Conservation (phyloP, 1,140 invertebrate species). For the Zaprionus vittiger region DNA sequence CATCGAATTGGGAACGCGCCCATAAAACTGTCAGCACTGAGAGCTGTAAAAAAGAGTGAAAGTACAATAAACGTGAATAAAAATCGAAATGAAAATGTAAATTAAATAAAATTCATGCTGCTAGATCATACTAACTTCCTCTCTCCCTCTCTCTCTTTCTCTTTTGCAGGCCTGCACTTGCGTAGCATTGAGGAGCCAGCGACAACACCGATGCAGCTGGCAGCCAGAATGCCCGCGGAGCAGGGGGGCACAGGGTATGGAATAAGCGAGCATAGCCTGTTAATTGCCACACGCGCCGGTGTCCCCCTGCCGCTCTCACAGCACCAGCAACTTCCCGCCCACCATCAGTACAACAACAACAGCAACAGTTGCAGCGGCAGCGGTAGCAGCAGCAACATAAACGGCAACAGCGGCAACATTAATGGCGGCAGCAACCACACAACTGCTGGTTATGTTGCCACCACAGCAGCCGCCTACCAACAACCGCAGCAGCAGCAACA, state of each 20-base stretch:
- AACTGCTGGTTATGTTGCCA: constrained; percentile 30
- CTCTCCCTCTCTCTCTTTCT: background rate
- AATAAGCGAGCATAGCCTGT: constrained; percentile 82
- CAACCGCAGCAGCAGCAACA: constrained; percentile 40
- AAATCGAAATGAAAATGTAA: constrained; percentile 24
- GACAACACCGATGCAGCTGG: constrained; percentile 67
- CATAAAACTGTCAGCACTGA: constrained; percentile 64
- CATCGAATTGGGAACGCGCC: constrained; percentile 44
- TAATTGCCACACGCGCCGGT: constrained; percentile 85
- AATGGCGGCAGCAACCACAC: constrained; percentile 29
- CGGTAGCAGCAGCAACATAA: constrained; percentile 30
- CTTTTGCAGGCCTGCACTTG: constrained; percentile 89
- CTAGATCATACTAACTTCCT: background rate
- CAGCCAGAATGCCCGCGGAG: constrained; percentile 87
- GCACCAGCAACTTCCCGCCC: constrained; percentile 68
- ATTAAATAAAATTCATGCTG: constrained; percentile 8
- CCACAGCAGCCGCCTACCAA: constrained; percentile 58
- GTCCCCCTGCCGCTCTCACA: constrained; percentile 84
- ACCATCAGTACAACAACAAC: constrained; percentile 62
- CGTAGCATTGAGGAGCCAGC: constrained; percentile 91
- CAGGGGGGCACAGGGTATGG: constrained; percentile 86
- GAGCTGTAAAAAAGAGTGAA: constrained; percentile 14
- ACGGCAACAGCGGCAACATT: constrained; percentile 33
- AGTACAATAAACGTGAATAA: constrained; percentile 22
- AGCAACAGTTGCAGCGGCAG: constrained; percentile 21